Percentiles rank a stretch among this genome's conserved stretches.
Conservation (phyloP, 2,888 invertebrate genomes). For the Chrysina gloriosa region DNA sequence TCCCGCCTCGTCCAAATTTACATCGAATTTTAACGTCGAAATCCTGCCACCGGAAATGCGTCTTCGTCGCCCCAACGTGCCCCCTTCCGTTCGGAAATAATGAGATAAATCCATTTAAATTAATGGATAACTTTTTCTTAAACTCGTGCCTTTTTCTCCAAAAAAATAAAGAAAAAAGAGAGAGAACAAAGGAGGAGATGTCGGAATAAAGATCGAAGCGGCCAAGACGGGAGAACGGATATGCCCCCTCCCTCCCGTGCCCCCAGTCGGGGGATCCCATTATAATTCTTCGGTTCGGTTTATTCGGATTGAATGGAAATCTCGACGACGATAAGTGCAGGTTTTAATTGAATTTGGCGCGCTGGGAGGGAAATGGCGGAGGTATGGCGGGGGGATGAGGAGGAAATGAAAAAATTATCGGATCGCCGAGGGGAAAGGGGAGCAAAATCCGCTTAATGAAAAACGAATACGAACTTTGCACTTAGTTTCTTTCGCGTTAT, state of each 20-base stretch:
- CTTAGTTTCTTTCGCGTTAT: neutral
- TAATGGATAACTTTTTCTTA: constrained; percentile 34
- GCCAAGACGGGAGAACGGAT: neutral
- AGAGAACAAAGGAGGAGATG: neutral
- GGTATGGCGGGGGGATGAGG: neutral
- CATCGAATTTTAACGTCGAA: constrained; percentile 28
- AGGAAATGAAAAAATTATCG: neutral
- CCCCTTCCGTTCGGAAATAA: no score
- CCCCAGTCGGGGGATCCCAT: constrained; percentile 10
- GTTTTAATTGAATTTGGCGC: constrained; percentile 32
- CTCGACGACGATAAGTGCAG: constrained; percentile 32
- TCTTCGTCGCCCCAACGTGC: neutral
- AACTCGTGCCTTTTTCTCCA: constrained; percentile 7
- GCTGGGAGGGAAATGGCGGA: neutral
- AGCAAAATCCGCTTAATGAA: neutral
- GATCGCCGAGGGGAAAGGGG: neutral
- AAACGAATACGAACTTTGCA: neutral
- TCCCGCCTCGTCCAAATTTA: neutral
- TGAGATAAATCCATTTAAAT: constrained; percentile 38
- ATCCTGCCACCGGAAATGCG: constrained; percentile 17
- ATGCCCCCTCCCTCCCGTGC: no score
- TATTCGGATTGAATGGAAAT: constrained; percentile 35
- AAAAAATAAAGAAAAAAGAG: neutral
- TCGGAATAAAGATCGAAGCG: neutral
- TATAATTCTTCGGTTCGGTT: constrained; percentile 32